A percentile compares a stretch with the other conserved stretches of the same genome.
Evolutionary conservation across 64 coral and sea anemone species (phyloP).

Genomic region (Montipora foliosa): DNA sequence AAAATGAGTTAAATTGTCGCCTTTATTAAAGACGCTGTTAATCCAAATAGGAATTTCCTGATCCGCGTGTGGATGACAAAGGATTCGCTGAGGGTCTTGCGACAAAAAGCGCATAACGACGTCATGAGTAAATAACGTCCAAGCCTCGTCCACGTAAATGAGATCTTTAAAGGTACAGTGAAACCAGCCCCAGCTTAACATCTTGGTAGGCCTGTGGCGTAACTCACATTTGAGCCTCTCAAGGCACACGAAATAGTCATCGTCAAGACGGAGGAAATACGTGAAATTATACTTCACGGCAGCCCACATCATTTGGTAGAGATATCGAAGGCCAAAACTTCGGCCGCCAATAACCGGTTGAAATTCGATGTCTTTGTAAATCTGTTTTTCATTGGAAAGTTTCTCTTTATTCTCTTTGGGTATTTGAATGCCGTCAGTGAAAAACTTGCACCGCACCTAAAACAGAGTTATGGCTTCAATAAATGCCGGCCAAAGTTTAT

Average conservation of each 20-base stretch:
- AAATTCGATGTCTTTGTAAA: not conserved
- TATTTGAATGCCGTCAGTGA: slow-evolving; percentile 10
- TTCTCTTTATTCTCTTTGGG: not conserved
- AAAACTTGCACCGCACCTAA: slow-evolving; percentile 3
- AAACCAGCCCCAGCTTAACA: slow-evolving; percentile 50
- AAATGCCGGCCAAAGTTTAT: no score
- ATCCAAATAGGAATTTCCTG: slow-evolving; percentile 69
- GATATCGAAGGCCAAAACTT: slow-evolving; percentile 58
- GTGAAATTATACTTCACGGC: slow-evolving; percentile 16
- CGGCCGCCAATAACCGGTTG: slow-evolving; percentile 32
- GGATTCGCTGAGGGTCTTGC: slow-evolving; percentile 14
- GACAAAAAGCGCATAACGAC: slow-evolving; percentile 41
- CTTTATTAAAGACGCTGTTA: not conserved
- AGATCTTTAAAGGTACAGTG: slow-evolving; percentile 21
- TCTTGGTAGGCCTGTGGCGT: slow-evolving; percentile 7
- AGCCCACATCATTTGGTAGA: slow-evolving; percentile 58
- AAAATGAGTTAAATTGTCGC: not conserved
- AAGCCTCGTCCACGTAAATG: slow-evolving; percentile 64
- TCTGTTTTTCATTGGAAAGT: not conserved
- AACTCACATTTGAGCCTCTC: slow-evolving; percentile 47
- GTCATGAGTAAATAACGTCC: slow-evolving; percentile 53
- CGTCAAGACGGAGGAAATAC: slow-evolving; percentile 59
- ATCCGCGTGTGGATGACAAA: slow-evolving; percentile 68
- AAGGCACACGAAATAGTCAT: slow-evolving; percentile 67
- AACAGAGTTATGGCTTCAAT: not conserved